Percentiles rank a stretch among this genome's conserved stretches.
Conservation (phyloP, 1,140 invertebrate species). For the Magallana ariakensis region DNA sequence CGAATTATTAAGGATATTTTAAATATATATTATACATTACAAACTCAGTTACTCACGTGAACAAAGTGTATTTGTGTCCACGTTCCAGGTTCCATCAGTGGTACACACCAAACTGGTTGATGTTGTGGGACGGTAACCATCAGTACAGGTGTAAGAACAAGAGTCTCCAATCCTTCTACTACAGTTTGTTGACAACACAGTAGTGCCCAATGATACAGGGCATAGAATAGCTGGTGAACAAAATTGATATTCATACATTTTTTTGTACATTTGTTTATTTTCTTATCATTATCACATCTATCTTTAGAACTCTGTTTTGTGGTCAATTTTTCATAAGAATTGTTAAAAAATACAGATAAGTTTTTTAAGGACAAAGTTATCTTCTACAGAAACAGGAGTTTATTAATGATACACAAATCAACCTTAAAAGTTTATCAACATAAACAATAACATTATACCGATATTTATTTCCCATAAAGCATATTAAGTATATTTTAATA, state of each 20-base stretch:
- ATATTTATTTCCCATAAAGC: too few species aligned
- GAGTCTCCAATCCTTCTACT: neutral
- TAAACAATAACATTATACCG: too few species aligned
- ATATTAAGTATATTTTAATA: too few species aligned
- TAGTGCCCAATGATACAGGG: neutral
- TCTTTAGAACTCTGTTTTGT: too few species aligned
- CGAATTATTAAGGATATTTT: neutral
- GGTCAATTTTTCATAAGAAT: too few species aligned
- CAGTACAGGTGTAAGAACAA: neutral
- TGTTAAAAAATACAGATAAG: too few species aligned
- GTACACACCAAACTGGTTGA: neutral
- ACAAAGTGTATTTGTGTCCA: neutral
- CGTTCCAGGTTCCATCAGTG: neutral
- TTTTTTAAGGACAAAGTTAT: too few species aligned
- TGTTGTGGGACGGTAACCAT: neutral
- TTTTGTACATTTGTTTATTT: neutral
- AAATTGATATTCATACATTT: neutral
- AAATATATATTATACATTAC: neutral
- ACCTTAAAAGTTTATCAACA: too few species aligned
- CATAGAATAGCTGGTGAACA: neutral
- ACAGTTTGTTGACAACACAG: neutral
- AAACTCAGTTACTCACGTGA: neutral
- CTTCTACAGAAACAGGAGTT: too few species aligned
- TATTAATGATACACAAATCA: too few species aligned
- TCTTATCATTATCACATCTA: neutral